Base-by-base conservation (phyloP, 1,140 invertebrate species). In the Drosophila tsacasi region DNA sequence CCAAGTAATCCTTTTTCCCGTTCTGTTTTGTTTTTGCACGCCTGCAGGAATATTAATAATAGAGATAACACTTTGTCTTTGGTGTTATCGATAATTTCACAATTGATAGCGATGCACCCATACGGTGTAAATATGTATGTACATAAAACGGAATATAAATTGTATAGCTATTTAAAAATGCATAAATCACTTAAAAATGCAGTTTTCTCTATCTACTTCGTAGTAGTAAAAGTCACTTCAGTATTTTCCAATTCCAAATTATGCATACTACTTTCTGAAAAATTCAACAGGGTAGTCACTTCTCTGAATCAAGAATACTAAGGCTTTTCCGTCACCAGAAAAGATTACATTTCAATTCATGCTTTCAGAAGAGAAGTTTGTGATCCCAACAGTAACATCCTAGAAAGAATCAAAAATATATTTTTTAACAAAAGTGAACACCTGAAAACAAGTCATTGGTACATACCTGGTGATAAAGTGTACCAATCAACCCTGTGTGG, bases 11-110 rank as follows among this genome's bases (percentile, higher is more conserved):
- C 17, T 37, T 67, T 52, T 67, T 69, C 0, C n/a, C 13, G 35
- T n/a, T 27, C 15, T 66, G 62, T 67, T 71, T 42, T 68, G n/a
- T 61, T 72, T 71, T 59, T 71, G 66, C 69, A 73, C 66, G 65
- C 52, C 52, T 58, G 64, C 35, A 39, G 37, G 13, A 61, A 30
- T 7, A 15, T 69, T 66, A 52, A 65, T 66, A 69, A 67, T 69
- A 69, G 47, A 35, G 62, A 67, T 69, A 23, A 5, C 30, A 62
- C 30, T 21, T 23, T 21, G 15, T 2, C 6, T 1, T 10, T 10
- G 2, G 5, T 60, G 13, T 0, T 8, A 65, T 65, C 55, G 63
- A 61, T 65, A 32, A 8, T 35, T 61, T 44, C 5, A 8, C 21
- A 47, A 42, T 25, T 32, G 1, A 12, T 39, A 67, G 42, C 5